Base-by-base conservation (phyloP, 2,797 vertebrate species). In the Rhodeus uyekii region DNA sequence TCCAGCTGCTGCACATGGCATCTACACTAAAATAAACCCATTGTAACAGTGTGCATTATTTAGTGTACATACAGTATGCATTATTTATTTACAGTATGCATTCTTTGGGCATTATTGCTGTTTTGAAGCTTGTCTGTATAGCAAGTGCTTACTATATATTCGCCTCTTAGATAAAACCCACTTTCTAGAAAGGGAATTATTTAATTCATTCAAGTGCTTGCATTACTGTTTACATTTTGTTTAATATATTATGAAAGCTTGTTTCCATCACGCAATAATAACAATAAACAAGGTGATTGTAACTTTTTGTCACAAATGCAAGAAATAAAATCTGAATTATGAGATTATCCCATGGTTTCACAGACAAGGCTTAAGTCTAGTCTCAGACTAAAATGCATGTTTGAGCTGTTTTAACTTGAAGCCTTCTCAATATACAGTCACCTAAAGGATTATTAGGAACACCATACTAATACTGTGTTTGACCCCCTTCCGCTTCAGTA, bases 61-160 rank as follows among this genome's bases (percentile, higher is more conserved):
- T 87, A 83, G n/a, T n/a, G n/a, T n/a, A n/a, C n/a, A 67, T 44
- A 74, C 53, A 79, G 38, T 65, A 75, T 75, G 44, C 36, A 79
- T 55, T 76, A 82, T 84, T 80, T 87, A 83, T n/a, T n/a, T n/a
- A n/a, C n/a, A n/a, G n/a, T n/a, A n/a, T n/a, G n/a, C 72, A 86
- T 36, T 80, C 55, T 80, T 76, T 83, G 72, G 73, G 64, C 58
- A 67, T 55, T n/a, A 32, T 61, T 65, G 32, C 64, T 61, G 22
- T 29, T 64, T 32, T 55, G 29, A 44, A 27, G 5, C 22, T 8
- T 46, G 46, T 29, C 27, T 71, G 16, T 55, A 67, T 3, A 29
- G 27, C 46, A 83, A 85, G 74, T 81, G 81, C 75, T 82, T 13
- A 27, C 4, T 67, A 13, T 78, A 46, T 22, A 34, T 29, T 29